These are phyloP conservation scores for Brachirus orientalis DNA, from an alignment of 2,113 vertebrate species.

Conservation along the genomic window DNA sequence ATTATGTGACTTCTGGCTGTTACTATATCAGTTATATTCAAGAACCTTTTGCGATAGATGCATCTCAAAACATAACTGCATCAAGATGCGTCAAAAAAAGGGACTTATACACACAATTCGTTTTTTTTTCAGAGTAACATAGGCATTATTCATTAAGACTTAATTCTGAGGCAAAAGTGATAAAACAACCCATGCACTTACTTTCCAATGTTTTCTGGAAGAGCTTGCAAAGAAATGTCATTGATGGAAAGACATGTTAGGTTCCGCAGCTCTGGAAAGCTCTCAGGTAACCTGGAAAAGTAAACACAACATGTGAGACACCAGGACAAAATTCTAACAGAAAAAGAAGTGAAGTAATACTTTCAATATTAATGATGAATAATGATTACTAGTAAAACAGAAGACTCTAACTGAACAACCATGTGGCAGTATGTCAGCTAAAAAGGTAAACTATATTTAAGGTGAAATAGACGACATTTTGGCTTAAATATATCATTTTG, in stretches of 20 bases:
- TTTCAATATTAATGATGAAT: not conserved
- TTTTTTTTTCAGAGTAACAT: too few relatives aligned
- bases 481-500: too few relatives aligned
- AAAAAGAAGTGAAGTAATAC: not conserved
- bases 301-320: slow-evolving; percentile 5
- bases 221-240: slow-evolving; percentile 95
- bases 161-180: not conserved
- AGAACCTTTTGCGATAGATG: slow-evolving; percentile 1
- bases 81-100: too few relatives aligned
- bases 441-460: not conserved
- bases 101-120: too few relatives aligned
- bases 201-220: slow-evolving; percentile 99
- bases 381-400: not conserved
- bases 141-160: too few relatives aligned
- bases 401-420: not conserved
- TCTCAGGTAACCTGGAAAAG: slow-evolving; percentile 91
- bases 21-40: too few relatives aligned
- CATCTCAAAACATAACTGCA: too few relatives aligned
- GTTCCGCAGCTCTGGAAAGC: slow-evolving; percentile 93
- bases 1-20: too few relatives aligned
- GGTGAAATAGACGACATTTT: not conserved
- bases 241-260: slow-evolving; percentile 98
- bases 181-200: slow-evolving; percentile 80
- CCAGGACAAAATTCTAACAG: not conserved
- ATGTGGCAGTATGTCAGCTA: not conserved